Evolutionary conservation across 2,113 vertebrate species (phyloP).

Genomic region (Ammodytes dubius): DNA sequence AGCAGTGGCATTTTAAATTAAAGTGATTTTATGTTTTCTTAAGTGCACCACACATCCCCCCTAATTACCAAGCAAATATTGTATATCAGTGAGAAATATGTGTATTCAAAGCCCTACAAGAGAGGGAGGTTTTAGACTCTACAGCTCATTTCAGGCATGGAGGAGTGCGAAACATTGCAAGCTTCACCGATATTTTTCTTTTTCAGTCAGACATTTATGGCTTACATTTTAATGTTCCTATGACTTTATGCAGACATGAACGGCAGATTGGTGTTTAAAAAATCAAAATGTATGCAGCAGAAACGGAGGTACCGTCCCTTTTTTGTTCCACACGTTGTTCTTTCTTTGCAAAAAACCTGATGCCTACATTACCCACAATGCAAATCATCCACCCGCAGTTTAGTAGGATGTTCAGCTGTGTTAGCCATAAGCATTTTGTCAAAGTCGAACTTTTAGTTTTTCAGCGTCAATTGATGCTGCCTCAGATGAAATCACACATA

Average conservation of each 20-base stretch:
- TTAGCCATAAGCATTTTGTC: too few relatives aligned
- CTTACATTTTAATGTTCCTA: background rate
- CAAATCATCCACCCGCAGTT: background rate
- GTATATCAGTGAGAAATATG: background rate
- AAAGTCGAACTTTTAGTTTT: too few relatives aligned
- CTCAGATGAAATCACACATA: too few relatives aligned
- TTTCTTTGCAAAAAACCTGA: background rate
- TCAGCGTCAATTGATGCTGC: too few relatives aligned
- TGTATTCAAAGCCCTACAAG: background rate
- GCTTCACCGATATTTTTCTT: background rate
- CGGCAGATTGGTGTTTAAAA: too few relatives aligned
- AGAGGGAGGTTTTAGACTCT: background rate
- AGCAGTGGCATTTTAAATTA: constrained; percentile 13
- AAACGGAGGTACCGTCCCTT: background rate
- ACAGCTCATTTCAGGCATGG: background rate
- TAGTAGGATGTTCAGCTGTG: background rate
- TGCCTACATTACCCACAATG: background rate
- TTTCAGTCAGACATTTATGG: background rate
- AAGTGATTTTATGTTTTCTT: constrained; percentile 8
- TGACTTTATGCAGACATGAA: background rate
- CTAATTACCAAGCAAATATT: background rate
- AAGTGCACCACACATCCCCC: background rate
- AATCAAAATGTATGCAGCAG: background rate
- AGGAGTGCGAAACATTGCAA: too few relatives aligned
- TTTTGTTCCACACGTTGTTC: background rate